phyloP scores from a whole-genome alignment of 2,113 vertebrate genomes.

The Pongo pygmaeus region DNA sequence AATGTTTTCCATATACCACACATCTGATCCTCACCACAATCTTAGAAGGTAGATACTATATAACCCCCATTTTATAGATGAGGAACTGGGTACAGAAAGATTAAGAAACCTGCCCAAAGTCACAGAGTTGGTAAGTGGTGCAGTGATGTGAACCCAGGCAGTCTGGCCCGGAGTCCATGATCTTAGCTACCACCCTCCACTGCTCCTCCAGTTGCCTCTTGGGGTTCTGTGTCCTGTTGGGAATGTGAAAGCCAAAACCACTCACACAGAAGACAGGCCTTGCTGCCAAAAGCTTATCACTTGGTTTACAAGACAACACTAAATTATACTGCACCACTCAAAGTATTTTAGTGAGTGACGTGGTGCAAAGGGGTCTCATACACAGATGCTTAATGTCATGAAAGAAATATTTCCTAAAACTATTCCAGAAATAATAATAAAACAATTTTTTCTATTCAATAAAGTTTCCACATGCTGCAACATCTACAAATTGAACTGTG shows the following conservation, averaged over 20 bases:
- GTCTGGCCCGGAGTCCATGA: accelerated
- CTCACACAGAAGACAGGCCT: background rate
- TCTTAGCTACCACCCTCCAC: background rate
- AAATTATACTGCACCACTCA: background rate
- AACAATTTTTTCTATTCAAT: background rate
- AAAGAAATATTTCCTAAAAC: background rate
- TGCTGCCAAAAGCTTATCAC: background rate
- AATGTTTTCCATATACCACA: background rate
- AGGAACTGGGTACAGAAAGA: background rate
- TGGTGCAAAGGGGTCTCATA: background rate
- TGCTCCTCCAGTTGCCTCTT: background rate
- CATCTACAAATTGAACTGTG: background rate
- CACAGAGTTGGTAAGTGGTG: background rate
- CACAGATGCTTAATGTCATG: background rate
- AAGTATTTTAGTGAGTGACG: background rate
- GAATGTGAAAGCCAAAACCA: background rate
- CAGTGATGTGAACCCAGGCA: background rate
- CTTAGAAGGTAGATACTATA: background rate
- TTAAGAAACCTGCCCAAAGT: background rate
- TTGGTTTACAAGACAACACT: background rate
- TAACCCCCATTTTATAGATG: background rate
- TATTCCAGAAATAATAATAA: background rate
- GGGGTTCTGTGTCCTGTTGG: background rate
- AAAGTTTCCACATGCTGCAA: background rate
- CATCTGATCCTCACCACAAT: background rate